These are phyloP conservation scores for Bolinopsis microptera DNA, from an alignment of 37 sponge, comb jelly and placozoan species.

Conservation along the genomic window DNA sequence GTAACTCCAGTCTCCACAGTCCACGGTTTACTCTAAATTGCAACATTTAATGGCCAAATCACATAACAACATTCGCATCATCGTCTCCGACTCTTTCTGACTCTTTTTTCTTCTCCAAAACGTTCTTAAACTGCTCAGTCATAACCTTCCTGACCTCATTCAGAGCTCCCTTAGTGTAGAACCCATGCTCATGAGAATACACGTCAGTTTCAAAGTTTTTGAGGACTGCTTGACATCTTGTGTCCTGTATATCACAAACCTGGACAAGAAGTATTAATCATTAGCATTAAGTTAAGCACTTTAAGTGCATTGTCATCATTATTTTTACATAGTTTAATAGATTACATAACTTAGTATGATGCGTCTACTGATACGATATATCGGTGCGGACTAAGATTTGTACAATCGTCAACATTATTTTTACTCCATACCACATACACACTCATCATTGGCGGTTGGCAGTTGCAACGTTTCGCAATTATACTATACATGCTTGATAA, in stretches of 20 bases:
- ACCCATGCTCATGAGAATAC: conserved; percentile 13
- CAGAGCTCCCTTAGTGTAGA: conserved; percentile 24
- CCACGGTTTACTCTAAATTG: not conserved
- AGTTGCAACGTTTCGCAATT: no score
- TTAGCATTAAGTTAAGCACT: no score
- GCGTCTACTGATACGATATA: no score
- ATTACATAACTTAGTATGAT: no score
- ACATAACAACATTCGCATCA: not conserved
- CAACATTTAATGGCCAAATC: not conserved
- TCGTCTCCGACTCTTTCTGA: not conserved
- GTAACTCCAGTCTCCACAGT: not conserved
- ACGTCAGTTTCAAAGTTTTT: conserved; percentile 30
- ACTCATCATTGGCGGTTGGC: no score
- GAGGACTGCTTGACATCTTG: conserved; percentile 36
- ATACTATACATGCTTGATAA: no score
- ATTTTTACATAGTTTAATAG: no score
- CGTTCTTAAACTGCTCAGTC: not conserved
- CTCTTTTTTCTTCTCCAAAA: not conserved
- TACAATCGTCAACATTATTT: no score
- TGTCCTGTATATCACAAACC: conserved; percentile 58
- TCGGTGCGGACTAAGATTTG: no score
- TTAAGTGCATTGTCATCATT: no score
- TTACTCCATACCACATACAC: no score
- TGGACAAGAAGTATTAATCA: not conserved
- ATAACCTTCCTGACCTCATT: conserved; percentile 39